Evolutionary conservation across 2,113 vertebrate genomes (phyloP), one percentile per base, ranked within the genome.

Genomic region (Drymodes brunneopygia): DNA sequence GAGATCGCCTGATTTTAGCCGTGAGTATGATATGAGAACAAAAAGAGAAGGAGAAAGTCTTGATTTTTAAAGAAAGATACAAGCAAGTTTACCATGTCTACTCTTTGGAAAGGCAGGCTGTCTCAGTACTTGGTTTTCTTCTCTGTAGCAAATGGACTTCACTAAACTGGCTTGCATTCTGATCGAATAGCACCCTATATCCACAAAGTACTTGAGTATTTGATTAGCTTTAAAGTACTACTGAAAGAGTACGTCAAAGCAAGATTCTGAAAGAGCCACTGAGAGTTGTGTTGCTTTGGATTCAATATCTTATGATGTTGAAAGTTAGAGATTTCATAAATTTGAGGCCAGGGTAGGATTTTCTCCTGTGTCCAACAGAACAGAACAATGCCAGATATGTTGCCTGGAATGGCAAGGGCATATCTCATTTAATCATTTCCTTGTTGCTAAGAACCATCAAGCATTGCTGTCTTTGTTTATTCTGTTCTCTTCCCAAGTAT

Each of bases 1-100:
- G 98, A 92, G 99, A 99, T 73, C 97, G 92, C 3, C 97, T 98
- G 57, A 92, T 98, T 53, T 95, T 99, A 66, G 98, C 98, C 21
- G 99, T 99, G 94, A 99, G 98, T 98, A 96, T 57, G 53, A 78
- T 12, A 42, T 0, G 0, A 31, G 61, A 47, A 27, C 15, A 62
- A 51, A 84, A 69, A 53, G 11, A 44, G 18, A 22, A 8, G 6
- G 21, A 12, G 36, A 70, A 80, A n/a, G 9, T 5, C 15, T 15
- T 62, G 14, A 31, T 27, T 58, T 74, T 58, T 60, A 70, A 50
- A 72, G 18, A 27, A 57, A 35, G 11, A 7, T 42, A 25, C 6
- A 28, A 58, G 21, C 4, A 44, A n/a, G 21, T 3, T 3, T 42
- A 58, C 57, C 10, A 12, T 18, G 27, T 5, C 65, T 25, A 31